phyloP scores from a whole-genome alignment of 2,113 vertebrate genomes.

The Herpetotheres cachinnans region DNA sequence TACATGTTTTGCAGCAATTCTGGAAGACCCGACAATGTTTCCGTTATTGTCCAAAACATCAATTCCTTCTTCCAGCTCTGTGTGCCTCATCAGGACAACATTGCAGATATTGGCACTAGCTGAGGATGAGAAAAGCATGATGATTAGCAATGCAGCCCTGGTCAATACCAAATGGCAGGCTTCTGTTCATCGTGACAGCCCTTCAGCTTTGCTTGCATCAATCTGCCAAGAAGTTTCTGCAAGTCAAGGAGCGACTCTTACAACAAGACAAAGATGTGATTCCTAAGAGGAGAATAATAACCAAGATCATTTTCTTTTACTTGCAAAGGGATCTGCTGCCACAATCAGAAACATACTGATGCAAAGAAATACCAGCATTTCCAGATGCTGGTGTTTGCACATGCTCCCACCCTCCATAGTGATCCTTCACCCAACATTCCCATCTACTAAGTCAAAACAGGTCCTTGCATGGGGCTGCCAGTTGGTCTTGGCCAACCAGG shows the following conservation, averaged over 20 bases:
- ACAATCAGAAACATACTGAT: accelerated
- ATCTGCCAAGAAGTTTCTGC: neutral
- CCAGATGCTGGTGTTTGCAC: neutral
- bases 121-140: slow-evolving; percentile 56
- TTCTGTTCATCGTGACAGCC: neutral
- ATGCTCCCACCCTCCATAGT: neutral
- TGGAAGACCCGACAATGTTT: slow-evolving; percentile 86
- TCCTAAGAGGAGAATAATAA: neutral
- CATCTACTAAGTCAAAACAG: neutral
- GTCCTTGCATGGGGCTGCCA: neutral
- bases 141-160: neutral
- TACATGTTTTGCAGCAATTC: slow-evolving; percentile 87
- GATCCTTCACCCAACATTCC: neutral
- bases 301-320: neutral
- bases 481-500: neutral
- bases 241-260: neutral
- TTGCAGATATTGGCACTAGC: slow-evolving; percentile 95
- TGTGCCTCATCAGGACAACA: slow-evolving; percentile 91
- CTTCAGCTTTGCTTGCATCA: neutral
- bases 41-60: slow-evolving; percentile 80
- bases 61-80: slow-evolving; percentile 88
- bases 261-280: neutral
- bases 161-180: neutral
- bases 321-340: neutral
- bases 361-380: neutral